Evolutionary conservation across 1,140 invertebrate species (phyloP).

Genomic region (Coelopa frigida): DNA sequence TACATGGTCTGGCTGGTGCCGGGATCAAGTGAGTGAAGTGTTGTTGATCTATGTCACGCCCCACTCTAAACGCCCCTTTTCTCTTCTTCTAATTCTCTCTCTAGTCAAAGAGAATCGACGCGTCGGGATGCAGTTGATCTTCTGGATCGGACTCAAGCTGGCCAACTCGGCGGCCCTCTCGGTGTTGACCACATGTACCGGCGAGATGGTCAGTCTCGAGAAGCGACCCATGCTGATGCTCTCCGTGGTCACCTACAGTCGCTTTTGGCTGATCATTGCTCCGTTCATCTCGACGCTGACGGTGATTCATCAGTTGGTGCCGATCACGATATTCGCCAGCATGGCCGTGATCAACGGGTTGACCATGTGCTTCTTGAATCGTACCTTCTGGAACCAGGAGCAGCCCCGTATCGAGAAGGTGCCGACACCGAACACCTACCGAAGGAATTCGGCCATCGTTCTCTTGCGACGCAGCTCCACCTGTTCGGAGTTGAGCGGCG

Average conservation of each 20-base stretch:
- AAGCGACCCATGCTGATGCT: constrained; percentile 29
- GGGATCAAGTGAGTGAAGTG: constrained; percentile 22
- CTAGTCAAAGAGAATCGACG: constrained; percentile 16
- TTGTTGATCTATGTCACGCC: too few relatives aligned
- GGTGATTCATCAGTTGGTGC: constrained; percentile 28
- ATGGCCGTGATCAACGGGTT: constrained; percentile 30
- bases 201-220: constrained; percentile 32
- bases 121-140: constrained; percentile 30
- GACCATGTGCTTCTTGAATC: constrained; percentile 27
- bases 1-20: constrained; percentile 35
- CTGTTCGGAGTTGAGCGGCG: constrained; percentile 26
- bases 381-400: constrained; percentile 34
- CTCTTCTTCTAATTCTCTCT: background rate
- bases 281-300: constrained; percentile 29
- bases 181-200: constrained; percentile 35
- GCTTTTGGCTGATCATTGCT: constrained; percentile 26
- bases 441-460: constrained; percentile 26
- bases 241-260: constrained; percentile 33
- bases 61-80: background rate
- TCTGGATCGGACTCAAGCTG: constrained; percentile 34
- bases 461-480: constrained; percentile 21
- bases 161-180: constrained; percentile 34
- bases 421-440: constrained; percentile 34
- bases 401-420: constrained; percentile 26
- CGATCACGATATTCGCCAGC: constrained; percentile 30